Evolutionary conservation across 2,113 vertebrate species (phyloP).

Genomic region (Charadrius vociferus): DNA sequence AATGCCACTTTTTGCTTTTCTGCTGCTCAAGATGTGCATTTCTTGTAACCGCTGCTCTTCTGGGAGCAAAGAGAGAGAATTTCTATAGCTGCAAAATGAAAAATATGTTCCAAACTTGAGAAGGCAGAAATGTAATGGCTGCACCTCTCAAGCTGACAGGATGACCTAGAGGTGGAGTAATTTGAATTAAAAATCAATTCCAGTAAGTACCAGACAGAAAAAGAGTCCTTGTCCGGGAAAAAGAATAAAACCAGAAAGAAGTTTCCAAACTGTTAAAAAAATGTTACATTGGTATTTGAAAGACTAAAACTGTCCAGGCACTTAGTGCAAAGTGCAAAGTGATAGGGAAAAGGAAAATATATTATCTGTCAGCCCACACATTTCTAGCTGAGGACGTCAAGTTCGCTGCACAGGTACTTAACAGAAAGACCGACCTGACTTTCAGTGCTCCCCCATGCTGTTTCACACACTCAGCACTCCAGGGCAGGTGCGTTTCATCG

Average conservation of each 20-base stretch:
- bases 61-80: slow-evolving; percentile 26
- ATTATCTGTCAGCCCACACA: neutral
- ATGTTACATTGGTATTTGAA: neutral
- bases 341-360: neutral
- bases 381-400: neutral
- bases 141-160: slow-evolving; percentile 2
- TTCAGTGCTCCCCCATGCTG: neutral
- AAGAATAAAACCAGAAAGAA: neutral
- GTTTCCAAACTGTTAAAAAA: neutral
- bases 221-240: slow-evolving; percentile 8
- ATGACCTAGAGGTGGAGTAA: neutral
- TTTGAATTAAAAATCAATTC: slow-evolving; percentile 72
- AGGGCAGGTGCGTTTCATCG: neutral
- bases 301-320: neutral
- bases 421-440: neutral
- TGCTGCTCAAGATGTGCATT: neutral
- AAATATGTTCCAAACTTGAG: slow-evolving; percentile 18
- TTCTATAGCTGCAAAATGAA: slow-evolving; percentile 27
- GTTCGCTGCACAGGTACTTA: neutral
- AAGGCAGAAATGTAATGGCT: neutral
- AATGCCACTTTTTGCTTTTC: neutral
- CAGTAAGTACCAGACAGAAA: slow-evolving; percentile 15
- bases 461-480: neutral
- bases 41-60: neutral
- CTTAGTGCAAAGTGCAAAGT: neutral